Percentiles rank a stretch among this genome's conserved stretches.
phyloP scores from a whole-genome alignment of 2,888 invertebrate genomes.

The Galerucella pusilla region DNA sequence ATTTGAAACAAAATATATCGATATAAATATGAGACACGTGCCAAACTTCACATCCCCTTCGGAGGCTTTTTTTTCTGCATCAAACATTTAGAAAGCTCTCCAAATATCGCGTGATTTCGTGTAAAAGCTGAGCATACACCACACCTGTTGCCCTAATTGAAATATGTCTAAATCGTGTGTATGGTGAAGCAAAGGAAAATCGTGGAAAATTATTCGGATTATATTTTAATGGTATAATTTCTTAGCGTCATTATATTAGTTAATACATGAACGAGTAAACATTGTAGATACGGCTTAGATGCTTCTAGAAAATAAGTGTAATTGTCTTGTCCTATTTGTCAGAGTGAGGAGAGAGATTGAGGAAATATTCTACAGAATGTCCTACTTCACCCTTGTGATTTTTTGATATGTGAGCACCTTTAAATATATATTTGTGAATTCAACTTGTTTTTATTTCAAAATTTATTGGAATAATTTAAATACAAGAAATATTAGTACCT shows the following conservation, averaged over 20 bases:
- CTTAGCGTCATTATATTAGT: background rate
- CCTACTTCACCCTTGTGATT: no score
- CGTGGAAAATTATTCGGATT: slow-evolving; percentile 13
- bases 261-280: background rate
- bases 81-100: slow-evolving; percentile 12
- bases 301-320: background rate
- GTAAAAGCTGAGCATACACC: background rate
- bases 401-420: no score
- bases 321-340: background rate
- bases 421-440: no score
- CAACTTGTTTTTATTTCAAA: no score
- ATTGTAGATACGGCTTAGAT: background rate
- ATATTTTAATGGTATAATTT: background rate
- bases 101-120: slow-evolving; percentile 16
- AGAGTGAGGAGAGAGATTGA: no score
- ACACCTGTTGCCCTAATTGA: slow-evolving; percentile 21
- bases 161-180: slow-evolving; percentile 18
- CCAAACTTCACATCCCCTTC: background rate
- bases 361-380: no score
- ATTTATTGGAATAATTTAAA: no score
- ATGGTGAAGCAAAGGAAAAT: slow-evolving; percentile 6
- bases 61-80: background rate
- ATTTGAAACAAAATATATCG: background rate
- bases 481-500: no score
- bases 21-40: background rate